phyloP scores from a whole-genome alignment of 2,888 invertebrate species.

The Synergus japonicus region DNA sequence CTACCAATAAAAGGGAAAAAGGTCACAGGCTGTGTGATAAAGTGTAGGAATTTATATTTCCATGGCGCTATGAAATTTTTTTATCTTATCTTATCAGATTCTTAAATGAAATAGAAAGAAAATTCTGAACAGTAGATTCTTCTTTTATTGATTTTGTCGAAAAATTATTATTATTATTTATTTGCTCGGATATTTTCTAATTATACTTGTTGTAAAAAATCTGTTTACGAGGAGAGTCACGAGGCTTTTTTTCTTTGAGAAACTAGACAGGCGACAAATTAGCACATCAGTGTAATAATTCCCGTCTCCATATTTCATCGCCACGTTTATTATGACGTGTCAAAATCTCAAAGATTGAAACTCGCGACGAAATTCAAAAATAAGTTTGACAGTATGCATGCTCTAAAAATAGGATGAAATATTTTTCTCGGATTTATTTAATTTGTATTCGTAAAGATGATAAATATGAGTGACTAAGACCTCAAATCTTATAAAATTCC shows the following conservation, averaged over 20 bases:
- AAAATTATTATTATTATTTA: background rate
- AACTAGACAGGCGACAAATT: slow-evolving; percentile 29
- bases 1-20: slow-evolving; percentile 25
- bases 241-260: background rate
- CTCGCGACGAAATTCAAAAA: background rate
- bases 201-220: background rate
- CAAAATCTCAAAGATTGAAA: slow-evolving; percentile 21
- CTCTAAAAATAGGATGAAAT: background rate
- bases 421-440: too few relatives aligned
- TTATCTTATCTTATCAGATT: background rate
- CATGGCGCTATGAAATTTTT: background rate
- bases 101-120: background rate
- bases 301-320: slow-evolving; percentile 14
- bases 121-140: background rate
- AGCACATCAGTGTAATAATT: slow-evolving; percentile 24
- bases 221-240: background rate
- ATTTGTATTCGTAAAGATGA: background rate
- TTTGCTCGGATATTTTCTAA: background rate
- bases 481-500: background rate
- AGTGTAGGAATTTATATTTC: background rate
- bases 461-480: background rate
- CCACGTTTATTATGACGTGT: slow-evolving; percentile 20
- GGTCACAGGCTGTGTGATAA: background rate
- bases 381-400: background rate
- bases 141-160: background rate